Evolutionary conservation across 1,140 invertebrate species (phyloP), one percentile per base, ranked within the genome.

Genomic region (Bombus terrestris): DNA sequence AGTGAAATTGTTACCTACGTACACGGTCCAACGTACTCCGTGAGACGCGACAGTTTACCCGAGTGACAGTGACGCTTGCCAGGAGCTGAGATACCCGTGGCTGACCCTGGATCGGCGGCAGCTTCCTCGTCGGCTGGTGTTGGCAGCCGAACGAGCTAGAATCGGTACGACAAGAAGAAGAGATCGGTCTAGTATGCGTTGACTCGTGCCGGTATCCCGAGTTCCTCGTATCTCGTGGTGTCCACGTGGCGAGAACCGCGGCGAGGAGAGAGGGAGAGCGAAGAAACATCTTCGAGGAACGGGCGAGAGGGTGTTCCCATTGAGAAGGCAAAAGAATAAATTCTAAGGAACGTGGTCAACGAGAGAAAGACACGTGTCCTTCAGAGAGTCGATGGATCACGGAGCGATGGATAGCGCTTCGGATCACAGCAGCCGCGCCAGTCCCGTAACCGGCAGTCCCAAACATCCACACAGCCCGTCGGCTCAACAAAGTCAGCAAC

Each of bases 381-480:
- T 80, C n/a, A 83, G 80, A 91, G 86, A 88, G 71, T 73, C 89
- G 85, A 94, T 94, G 94, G 94, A 94, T 87, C 93, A 94, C 92
- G 93, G 94, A 93, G 93, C 93, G 89, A 97, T 97, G 96, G 97
- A 97, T 96, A 97, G 97, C 94, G 96, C 96, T 93, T 95, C 95
- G 88, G 95, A 95, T 82, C 95, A 94, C 92, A 95, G 94, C 89
- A 95, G 93, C 89, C 95, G 94, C 87, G 94, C 93, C 85, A 95
- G 95, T 89, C 94, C 94, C 86, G 86, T 95, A 86, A 94, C 93
- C 87, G 94, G 90, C 90, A 94, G 93, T 83, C 94, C 94, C 25
- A 95, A 93, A 89, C 93, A 93, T 83, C 90, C 92, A n/a, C 90
- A 92, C 79, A 92, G 92, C 91, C 89, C 92, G 59, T 85, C 92